These are phyloP conservation scores for Holacanthus passer DNA, from an alignment of 2,113 vertebrate genomes.

Conservation along the genomic window DNA sequence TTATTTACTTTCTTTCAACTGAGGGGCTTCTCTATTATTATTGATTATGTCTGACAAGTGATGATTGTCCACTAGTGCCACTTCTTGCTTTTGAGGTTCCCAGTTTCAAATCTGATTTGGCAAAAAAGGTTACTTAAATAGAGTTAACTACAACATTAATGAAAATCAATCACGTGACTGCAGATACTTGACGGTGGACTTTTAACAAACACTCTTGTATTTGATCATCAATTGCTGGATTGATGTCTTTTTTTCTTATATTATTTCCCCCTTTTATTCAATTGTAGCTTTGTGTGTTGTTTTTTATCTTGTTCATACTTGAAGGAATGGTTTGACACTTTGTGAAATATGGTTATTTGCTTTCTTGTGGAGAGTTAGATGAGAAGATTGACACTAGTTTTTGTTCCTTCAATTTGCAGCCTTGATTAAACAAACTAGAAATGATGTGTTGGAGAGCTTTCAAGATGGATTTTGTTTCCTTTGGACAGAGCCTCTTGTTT, in stretches of 20 bases:
- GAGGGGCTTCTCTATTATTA: background rate
- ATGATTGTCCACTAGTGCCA: background rate
- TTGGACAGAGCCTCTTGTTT: background rate
- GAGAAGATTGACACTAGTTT: background rate
- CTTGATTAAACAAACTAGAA: background rate
- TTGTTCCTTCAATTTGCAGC: background rate
- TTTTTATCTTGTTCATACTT: background rate
- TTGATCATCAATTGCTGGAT: too few species aligned
- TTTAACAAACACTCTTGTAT: too few species aligned
- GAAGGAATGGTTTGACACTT: background rate
- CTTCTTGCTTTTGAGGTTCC: background rate
- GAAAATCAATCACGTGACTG: too few species aligned
- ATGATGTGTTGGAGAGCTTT: background rate
- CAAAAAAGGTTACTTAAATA: too few species aligned
- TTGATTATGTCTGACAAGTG: background rate
- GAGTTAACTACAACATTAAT: too few species aligned
- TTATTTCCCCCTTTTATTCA: too few species aligned
- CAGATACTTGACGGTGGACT: too few species aligned
- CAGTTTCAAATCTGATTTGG: background rate
- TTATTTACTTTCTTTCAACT: slow-evolving; percentile 40
- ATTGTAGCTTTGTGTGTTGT: background rate
- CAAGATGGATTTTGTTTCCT: background rate
- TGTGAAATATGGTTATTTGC: background rate
- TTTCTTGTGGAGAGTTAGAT: background rate
- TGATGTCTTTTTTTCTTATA: too few species aligned